A percentile compares a stretch with the other conserved stretches of the same genome.
These are phyloP conservation scores for Engystomops pustulosus DNA, from an alignment of 2,113 vertebrate genomes.

Conservation along the genomic window DNA sequence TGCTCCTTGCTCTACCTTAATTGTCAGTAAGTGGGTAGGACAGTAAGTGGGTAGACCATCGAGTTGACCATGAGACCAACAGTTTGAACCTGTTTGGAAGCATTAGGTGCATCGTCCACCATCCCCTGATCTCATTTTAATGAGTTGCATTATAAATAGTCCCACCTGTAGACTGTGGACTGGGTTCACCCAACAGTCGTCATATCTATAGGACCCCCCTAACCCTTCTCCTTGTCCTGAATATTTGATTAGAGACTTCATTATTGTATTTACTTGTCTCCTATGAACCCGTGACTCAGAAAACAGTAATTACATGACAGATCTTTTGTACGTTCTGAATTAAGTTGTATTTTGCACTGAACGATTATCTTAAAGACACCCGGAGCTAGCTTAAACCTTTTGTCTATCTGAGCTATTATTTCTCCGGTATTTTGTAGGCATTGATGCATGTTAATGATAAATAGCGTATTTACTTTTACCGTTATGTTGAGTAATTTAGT, in stretches of 20 bases:
- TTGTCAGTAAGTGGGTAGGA: too few relatives aligned
- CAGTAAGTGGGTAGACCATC: too few relatives aligned
- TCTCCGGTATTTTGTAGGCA: not conserved
- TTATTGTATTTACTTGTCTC: not conserved
- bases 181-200: too few relatives aligned
- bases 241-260: not conserved
- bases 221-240: not conserved
- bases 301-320: not conserved
- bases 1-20: too few relatives aligned
- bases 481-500: not conserved
- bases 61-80: too few relatives aligned
- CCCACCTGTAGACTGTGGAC: too few relatives aligned
- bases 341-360: not conserved
- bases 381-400: not conserved
- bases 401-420: not conserved
- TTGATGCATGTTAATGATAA: constrained; percentile 4
- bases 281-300: not conserved
- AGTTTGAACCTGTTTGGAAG: too few relatives aligned
- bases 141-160: too few relatives aligned
- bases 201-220: too few relatives aligned
- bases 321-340: not conserved
- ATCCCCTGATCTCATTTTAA: too few relatives aligned
- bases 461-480: not conserved
- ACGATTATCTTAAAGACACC: not conserved
- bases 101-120: too few relatives aligned